Evolutionary conservation across 1,140 invertebrate genomes (phyloP).

Genomic region (Thaumatotibia leucotreta): DNA sequence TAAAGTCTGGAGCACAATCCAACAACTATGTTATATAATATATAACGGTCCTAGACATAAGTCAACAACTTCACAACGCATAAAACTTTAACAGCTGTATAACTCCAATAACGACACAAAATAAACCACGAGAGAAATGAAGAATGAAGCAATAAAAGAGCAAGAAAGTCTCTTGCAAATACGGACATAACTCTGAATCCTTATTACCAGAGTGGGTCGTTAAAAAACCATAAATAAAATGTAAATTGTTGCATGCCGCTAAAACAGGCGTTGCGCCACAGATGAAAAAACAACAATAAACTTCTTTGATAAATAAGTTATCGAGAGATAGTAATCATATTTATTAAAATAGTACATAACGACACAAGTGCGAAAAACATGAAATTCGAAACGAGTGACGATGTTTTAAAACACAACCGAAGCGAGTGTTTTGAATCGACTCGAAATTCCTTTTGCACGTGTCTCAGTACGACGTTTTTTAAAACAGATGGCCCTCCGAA

Average conservation of each 20-base stretch:
- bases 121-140: slow-evolving; percentile 7
- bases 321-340: too few species aligned
- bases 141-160: slow-evolving; percentile 13
- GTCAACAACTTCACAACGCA: not conserved
- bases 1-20: too few species aligned
- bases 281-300: not conserved
- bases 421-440: too few species aligned
- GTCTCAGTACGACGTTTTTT: too few species aligned
- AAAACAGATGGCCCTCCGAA: too few species aligned
- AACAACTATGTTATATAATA: not conserved
- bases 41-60: not conserved
- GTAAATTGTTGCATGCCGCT: slow-evolving; percentile 15
- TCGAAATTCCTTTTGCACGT: too few species aligned
- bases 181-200: slow-evolving; percentile 9
- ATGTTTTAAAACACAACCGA: too few species aligned
- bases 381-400: too few species aligned
- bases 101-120: slow-evolving; percentile 6
- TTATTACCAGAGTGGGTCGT: slow-evolving; percentile 14
- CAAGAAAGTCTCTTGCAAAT: slow-evolving; percentile 13
- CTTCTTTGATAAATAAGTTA: too few species aligned
- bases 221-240: slow-evolving; percentile 17
- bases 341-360: too few species aligned
- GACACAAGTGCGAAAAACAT: too few species aligned
- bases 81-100: slow-evolving; percentile 13
- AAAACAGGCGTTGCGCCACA: not conserved